phyloP scores from a whole-genome alignment of 1,140 invertebrate species.

The Microplitis demolitor region DNA sequence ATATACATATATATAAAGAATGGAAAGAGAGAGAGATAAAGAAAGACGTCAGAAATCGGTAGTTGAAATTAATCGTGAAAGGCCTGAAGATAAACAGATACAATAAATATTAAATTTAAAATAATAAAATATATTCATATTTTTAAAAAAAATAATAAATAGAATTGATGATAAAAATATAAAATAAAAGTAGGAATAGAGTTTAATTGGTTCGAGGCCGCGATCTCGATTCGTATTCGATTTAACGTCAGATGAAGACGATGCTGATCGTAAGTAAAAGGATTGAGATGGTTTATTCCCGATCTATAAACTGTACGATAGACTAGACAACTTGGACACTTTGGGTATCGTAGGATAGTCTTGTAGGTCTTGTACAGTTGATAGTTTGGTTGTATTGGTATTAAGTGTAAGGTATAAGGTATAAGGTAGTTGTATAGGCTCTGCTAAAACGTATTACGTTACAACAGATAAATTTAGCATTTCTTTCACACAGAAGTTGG shows the following conservation, averaged over 20 bases:
- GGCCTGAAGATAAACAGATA: slow-evolving; percentile 28
- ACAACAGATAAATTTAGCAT: slow-evolving; percentile 60
- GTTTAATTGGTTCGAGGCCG: slow-evolving; percentile 14
- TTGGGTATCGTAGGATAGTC: no score
- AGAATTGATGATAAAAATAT: not conserved
- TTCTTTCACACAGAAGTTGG: slow-evolving; percentile 51
- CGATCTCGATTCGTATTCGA: slow-evolving; percentile 8
- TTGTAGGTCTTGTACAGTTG: no score
- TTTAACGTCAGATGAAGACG: not conserved
- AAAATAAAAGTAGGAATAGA: not conserved
- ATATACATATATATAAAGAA: no score
- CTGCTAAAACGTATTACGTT: slow-evolving; percentile 54
- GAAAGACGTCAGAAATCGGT: slow-evolving; percentile 19
- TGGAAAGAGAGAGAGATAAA: not conserved
- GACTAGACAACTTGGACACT: no score
- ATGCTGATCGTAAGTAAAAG: not conserved
- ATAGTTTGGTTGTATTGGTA: no score
- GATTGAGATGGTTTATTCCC: no score
- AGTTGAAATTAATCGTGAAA: slow-evolving; percentile 35
- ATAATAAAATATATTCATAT: no score
- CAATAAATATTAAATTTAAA: not conserved
- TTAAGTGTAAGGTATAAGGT: no score
- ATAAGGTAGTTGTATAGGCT: not conserved
- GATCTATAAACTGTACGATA: no score
- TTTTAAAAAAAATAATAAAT: no score